phyloP scores from a whole-genome alignment of 1,140 invertebrate species.

The Scaptodrosophila lebanonensis region DNA sequence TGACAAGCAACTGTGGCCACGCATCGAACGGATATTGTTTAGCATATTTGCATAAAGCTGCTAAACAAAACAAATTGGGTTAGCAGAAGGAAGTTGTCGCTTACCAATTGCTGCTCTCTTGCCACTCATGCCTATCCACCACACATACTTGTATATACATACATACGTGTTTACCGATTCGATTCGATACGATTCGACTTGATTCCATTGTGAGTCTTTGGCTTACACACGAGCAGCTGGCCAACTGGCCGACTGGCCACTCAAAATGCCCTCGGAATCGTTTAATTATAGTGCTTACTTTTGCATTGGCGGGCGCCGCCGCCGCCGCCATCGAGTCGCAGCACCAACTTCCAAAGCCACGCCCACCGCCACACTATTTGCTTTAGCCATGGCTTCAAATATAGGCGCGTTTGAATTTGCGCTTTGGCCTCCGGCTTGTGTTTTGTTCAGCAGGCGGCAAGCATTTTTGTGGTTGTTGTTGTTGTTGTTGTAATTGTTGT shows the following conservation, averaged over 20 bases:
- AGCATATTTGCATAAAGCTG: constrained; percentile 60
- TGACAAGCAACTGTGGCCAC: constrained; percentile 45
- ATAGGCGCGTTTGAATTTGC: too few relatives aligned
- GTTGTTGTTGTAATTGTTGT: too few relatives aligned
- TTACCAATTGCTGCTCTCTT: constrained; percentile 12
- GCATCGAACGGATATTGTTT: constrained; percentile 66
- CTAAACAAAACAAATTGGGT: constrained; percentile 41
- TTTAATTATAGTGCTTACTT: constrained; percentile 74
- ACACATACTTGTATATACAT: neutral
- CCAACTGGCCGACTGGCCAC: constrained; percentile 20
- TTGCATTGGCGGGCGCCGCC: constrained; percentile 62
- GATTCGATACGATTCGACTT: too few relatives aligned
- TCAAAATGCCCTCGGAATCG: constrained; percentile 50
- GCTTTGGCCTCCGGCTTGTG: too few relatives aligned
- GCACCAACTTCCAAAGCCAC: constrained; percentile 6
- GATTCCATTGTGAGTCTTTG: too few relatives aligned
- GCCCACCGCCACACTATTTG: constrained; percentile 22
- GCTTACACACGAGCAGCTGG: too few relatives aligned
- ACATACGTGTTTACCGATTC: constrained; percentile 4
- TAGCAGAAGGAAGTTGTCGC: constrained; percentile 60
- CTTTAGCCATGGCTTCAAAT: too few relatives aligned
- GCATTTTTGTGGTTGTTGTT: too few relatives aligned
- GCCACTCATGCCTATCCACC: neutral
- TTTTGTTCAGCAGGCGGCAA: too few relatives aligned
- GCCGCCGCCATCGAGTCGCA: constrained; percentile 32